A percentile compares a stretch with the other conserved stretches of the same genome.
Evolutionary conservation across 2,888 invertebrate genomes (phyloP).

Genomic region (Conchocele bisecta): DNA sequence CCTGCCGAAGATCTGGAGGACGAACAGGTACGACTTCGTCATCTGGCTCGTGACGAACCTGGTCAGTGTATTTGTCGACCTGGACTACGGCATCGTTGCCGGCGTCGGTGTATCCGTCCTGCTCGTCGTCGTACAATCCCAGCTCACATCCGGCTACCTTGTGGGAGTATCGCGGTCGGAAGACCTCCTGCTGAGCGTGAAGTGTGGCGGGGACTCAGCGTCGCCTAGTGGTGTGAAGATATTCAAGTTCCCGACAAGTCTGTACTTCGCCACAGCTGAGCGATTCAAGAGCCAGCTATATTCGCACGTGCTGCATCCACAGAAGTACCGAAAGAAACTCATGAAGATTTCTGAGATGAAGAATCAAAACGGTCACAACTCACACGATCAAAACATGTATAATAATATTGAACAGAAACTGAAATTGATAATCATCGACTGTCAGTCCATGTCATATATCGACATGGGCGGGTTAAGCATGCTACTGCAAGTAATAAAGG

Average conservation of each 20-base stretch:
- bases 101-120: conserved; percentile 69
- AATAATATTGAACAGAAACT: not conserved
- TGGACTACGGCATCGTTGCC: conserved; percentile 70
- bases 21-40: conserved; percentile 90
- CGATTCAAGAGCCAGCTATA: conserved; percentile 47
- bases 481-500: conserved; percentile 59
- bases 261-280: conserved; percentile 57
- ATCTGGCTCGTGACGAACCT: conserved; percentile 73
- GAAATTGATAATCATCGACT: conserved; percentile 66
- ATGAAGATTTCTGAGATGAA: not conserved
- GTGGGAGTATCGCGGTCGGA: conserved; percentile 40
- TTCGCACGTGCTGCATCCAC: conserved; percentile 29
- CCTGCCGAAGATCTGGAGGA: conserved; percentile 88
- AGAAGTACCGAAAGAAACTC: conserved; percentile 15
- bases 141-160: conserved; percentile 49
- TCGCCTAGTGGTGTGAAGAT: conserved; percentile 22
- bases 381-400: not conserved
- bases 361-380: not conserved
- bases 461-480: conserved; percentile 70
- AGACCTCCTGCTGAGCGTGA: conserved; percentile 33
- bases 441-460: conserved; percentile 67
- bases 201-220: conserved; percentile 22
- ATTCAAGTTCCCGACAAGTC: conserved; percentile 43
- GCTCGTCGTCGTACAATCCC: conserved; percentile 62
- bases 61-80: conserved; percentile 65